Base-by-base conservation (phyloP, 2,797 vertebrate species). In the Cyprinodon diabolis region DNA sequence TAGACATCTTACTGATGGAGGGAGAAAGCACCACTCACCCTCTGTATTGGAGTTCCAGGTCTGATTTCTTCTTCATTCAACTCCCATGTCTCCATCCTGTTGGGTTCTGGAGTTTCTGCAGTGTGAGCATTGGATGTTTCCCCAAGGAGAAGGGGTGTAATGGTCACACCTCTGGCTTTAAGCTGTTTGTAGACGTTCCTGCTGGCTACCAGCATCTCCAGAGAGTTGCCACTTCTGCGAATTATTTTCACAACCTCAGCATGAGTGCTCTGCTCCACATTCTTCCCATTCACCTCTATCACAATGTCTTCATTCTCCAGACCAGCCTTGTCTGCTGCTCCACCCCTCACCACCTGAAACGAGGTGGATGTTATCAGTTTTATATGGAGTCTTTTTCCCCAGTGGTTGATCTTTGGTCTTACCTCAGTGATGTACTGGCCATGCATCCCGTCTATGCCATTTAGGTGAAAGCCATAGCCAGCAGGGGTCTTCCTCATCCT, bases 401-500 rank as follows among this genome's bases (percentile, higher is more conserved):
- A 43, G 0, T 1, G 0, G 3, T n/a, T 1, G 1, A 40, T 68
- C 1, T 58, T 69, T 5, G 23, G 12, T 48, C 75, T 80, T 92
- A 99, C 98, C 94, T 97, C 93, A 80, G 84, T 95, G 85, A 98
- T 91, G 84, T 95, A 96, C 37, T 96, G 93, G 73, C 96, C 96
- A 43, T 80, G 77, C 60, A 94, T 77, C 12, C 96, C 96, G 87
- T 89, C 92, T 75, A 96, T 94, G 55, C 95, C 94, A 3, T 97
- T 98, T 65, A 99, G 90, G 90, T 93, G 96, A 87, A 99, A 99
- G 68, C 98, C 97, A 58, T 91, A 99, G 70, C 96, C 96, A 2
- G 57, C 81, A 0, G 95, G 58, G 0, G 93, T 92, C 87, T 95
- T 98, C 69, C 93, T 84, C 91, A 99, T 92, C 47, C 78, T 95